Percentiles rank a stretch among this genome's conserved stretches.
phyloP scores from a whole-genome alignment of 2,888 invertebrate species.

The Hecatera dysodea region DNA sequence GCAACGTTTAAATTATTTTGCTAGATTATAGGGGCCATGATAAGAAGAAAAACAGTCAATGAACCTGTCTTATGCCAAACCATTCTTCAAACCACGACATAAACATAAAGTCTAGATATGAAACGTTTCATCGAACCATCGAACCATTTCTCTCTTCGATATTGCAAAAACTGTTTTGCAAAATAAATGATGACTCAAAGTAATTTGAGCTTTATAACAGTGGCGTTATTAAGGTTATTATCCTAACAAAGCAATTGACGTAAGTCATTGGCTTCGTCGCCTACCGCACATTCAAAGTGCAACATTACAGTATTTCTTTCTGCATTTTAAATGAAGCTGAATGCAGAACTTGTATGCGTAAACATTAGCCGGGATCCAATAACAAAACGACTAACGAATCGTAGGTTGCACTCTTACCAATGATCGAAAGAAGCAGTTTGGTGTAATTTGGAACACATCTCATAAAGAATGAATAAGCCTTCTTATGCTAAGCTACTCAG shows the following conservation, averaged over 20 bases:
- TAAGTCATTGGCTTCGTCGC: conserved; percentile 49
- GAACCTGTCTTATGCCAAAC: conserved; percentile 1
- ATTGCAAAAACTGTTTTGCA: conserved; percentile 35
- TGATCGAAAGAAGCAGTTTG: neutral
- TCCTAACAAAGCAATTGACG: conserved; percentile 56
- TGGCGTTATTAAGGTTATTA: conserved; percentile 52
- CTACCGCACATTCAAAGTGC: conserved; percentile 37
- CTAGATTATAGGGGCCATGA: neutral
- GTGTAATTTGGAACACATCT: neutral
- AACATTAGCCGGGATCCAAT: neutral
- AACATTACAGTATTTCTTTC: conserved; percentile 16
- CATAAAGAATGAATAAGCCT: neutral
- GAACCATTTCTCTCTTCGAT: conserved; percentile 8
- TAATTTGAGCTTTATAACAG: conserved; percentile 55
- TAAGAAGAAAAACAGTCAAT: conserved; percentile 16
- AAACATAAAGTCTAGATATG: conserved; percentile 1
- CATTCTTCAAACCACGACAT: conserved; percentile 8
- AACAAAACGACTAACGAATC: neutral
- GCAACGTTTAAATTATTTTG: neutral
- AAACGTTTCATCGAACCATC: conserved; percentile 2
- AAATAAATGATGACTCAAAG: conserved; percentile 58
- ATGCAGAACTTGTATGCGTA: conserved; percentile 4
- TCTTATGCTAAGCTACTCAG: neutral
- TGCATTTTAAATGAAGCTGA: conserved; percentile 8
- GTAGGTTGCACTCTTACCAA: neutral